Evolutionary conservation across 2,888 invertebrate species (phyloP), one percentile per base, ranked within the genome.

Genomic region (Pyrrhia umbra): DNA sequence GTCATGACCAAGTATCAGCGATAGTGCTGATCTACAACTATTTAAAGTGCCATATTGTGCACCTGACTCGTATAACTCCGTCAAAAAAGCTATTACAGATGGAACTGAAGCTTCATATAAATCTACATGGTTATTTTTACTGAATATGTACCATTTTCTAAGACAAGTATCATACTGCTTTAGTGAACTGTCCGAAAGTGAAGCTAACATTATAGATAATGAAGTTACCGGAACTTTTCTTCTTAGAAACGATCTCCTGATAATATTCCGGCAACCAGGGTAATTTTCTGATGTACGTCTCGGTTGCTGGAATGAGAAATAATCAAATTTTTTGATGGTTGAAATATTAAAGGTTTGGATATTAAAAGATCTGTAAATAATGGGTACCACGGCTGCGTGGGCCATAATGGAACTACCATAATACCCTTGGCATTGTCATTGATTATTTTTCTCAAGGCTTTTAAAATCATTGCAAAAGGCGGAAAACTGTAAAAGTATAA

Each of bases 401-500:
- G 62, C 62, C 62, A 62, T 5, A 37, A 13, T 0, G 62, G 62
- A 0, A 62, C 56, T 1, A 62, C 50, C 2, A 56, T 15, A 1
- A 62, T 30, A 5, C 55, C 62, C 4, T 8, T 18, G 13, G 62
- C 62, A 5, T 51, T 50, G 18, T 62, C 56, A 1, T 23, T 21
- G 6, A 50, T 54, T 10, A 62, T 62, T 43, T 62, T 62, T 16
- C 49, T 21, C 6, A 62, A 20, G 2, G 25, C 39, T 40, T 62
- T 62, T 9, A 59, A 25, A n/a, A 59, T 59, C 2, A 51, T n/a
- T 2, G 58, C 13, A 6, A 59, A 59, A n/a, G 50, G 58, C 1
- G 58, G 58, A 8, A 79, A 80, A 0, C 73, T 73, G 30, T 79
- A 81, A 47, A 80, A 80, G 37, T 39, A 70, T 15, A 18, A 23